Conservation (phyloP, 2,888 invertebrate species). For the Beris morrisii region DNA sequence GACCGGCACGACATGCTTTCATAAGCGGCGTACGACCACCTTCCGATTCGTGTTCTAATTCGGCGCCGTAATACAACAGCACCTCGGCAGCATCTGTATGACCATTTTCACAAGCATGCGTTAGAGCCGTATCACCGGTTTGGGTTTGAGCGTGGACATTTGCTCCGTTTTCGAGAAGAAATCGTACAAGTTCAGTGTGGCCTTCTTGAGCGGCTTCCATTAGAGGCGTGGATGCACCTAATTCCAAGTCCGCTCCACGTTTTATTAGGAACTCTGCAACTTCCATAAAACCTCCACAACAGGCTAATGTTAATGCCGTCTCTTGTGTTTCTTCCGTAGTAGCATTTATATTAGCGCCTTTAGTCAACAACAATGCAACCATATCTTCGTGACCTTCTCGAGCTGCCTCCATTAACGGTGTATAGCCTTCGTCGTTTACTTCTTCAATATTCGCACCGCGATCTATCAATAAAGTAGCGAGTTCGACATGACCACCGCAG, state of each 20-base stretch:
- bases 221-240: conserved; percentile 93
- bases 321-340: conserved; percentile 99
- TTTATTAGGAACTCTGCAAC: conserved; percentile 94
- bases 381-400: conserved; percentile 98
- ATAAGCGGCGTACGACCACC: conserved; percentile 96
- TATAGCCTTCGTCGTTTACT: conserved; percentile 99
- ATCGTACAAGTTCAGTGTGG: conserved; percentile 86
- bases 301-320: conserved; percentile 90
- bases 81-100: conserved; percentile 96
- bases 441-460: conserved; percentile 98
- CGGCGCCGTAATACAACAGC: conserved; percentile 85
- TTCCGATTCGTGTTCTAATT: conserved; percentile 94
- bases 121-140: conserved; percentile 93
- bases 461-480: conserved; percentile 93
- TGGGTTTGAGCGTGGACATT: conserved; percentile 93
- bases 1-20: conserved; percentile 97
- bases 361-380: conserved; percentile 89
- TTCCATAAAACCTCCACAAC: conserved; percentile 93
- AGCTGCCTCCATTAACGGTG: conserved; percentile 98
- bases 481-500: conserved; percentile 97
- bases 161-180: conserved; percentile 80
- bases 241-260: conserved; percentile 91
- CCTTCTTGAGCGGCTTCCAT: conserved; percentile 99
- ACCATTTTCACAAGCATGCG: conserved; percentile 98
- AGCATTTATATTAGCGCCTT: conserved; percentile 95